phyloP scores from a whole-genome alignment of 2,797 vertebrate genomes.

The Melanotaenia pygmaea region DNA sequence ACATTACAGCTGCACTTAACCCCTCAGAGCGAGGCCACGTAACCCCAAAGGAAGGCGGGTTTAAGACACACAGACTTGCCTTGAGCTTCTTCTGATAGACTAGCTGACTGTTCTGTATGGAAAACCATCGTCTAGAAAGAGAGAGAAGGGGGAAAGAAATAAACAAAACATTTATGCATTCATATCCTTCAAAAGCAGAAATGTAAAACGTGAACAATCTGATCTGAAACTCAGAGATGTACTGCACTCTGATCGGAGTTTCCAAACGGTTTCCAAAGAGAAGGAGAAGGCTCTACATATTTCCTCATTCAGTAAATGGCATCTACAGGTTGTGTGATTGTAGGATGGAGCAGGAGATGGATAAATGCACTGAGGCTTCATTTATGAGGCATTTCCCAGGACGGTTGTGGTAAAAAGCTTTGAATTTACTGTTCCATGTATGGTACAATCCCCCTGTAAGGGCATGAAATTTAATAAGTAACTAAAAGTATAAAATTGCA shows the following conservation, averaged over 20 bases:
- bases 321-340: background rate
- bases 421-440: too few species aligned
- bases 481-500: too few species aligned
- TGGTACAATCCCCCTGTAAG: too few species aligned
- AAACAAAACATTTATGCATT: conserved; percentile 47
- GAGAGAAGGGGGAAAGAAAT: background rate
- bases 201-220: background rate
- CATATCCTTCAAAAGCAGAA: conserved; percentile 1
- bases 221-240: too few species aligned
- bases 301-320: background rate
- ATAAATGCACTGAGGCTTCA: too few species aligned
- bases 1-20: conserved; percentile 56
- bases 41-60: background rate
- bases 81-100: conserved; percentile 99
- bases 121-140: conserved; percentile 92
- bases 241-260: too few species aligned
- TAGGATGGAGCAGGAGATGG: too few species aligned
- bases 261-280: too few species aligned
- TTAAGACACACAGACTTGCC: conserved; percentile 71
- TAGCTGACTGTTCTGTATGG: conserved; percentile 98
- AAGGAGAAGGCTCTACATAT: background rate
- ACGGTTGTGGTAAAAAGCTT: too few species aligned
- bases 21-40: conserved; percentile 21
- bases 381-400: too few species aligned
- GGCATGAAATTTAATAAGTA: too few species aligned